Base-by-base conservation (phyloP, 2,888 invertebrate species). In the Pollenia labialis region DNA sequence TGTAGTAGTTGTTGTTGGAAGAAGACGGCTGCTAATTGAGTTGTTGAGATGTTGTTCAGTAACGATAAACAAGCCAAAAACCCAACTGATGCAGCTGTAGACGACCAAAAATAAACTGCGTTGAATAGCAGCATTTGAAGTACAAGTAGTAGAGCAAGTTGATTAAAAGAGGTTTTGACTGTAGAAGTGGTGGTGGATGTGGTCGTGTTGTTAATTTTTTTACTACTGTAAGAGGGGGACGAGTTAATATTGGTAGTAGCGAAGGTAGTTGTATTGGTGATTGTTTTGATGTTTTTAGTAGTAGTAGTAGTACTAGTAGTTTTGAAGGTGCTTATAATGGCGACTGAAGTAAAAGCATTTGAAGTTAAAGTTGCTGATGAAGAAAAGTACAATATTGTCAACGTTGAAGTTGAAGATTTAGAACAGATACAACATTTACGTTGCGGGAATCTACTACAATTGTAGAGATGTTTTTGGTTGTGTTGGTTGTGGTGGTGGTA, bases 401-500 rank as follows among this genome's bases (percentile, higher is more conserved):
- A 85, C 84, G 79, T 71, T 84, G 77, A 69, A 74, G 64, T 79
- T 85, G 84, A 81, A 66, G 69, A 42, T 76, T 81, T 84, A 42
- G 64, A 83, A 50, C 66, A 68, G 16, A n/a, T 86, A 86, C 86
- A 86, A 86, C 86, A 48, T 58, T 72, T 42, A 72, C 18, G 80
- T 80, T 86, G 86, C 58, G 42, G 74, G 83, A 76, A 85, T 79
- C 88, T 82, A 85, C 76, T 81, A 83, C 76, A 87, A 85, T 56
- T 80, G 84, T 74, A 86, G 79, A 85, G 68, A 88, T 84, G 76
- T 87, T 82, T 85, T 85, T 82, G 80, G 75, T 86, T 81, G 83
- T 89, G 77, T 69, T 88, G 81, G 85, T 88, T 81, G 85, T 88
- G 81, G 85, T 86, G 76, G 88, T 89, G 68, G 88, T 88, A 48